phyloP scores from a whole-genome alignment of 2,888 invertebrate genomes.

The Aphidius colemani region DNA sequence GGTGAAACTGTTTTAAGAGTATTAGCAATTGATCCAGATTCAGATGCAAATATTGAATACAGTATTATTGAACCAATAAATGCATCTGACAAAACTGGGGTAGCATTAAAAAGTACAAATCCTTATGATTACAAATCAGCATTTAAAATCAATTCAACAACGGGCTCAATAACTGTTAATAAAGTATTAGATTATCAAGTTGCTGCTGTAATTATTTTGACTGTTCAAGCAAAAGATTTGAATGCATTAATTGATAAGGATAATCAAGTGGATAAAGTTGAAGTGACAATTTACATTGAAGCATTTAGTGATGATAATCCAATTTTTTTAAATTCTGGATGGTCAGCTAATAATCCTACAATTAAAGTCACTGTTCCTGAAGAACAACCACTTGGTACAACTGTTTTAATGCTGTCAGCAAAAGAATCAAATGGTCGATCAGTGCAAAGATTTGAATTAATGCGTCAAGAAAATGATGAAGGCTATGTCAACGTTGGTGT shows the following conservation, averaged over 20 bases:
- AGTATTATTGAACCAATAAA: slow-evolving; percentile 70
- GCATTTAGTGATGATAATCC: slow-evolving; percentile 79
- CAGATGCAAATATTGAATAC: slow-evolving; percentile 71
- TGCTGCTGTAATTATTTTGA: slow-evolving; percentile 76
- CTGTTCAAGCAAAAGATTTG: slow-evolving; percentile 71
- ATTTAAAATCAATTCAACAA: slow-evolving; percentile 72
- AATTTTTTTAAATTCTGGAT: slow-evolving; percentile 72
- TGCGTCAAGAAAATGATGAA: slow-evolving; percentile 50
- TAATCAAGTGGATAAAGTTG: slow-evolving; percentile 68
- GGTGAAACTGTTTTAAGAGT: slow-evolving; percentile 69
- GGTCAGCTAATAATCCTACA: slow-evolving; percentile 73
- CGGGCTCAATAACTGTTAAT: slow-evolving; percentile 73
- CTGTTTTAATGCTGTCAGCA: slow-evolving; percentile 71
- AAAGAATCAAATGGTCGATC: slow-evolving; percentile 73
- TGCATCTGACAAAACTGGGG: slow-evolving; percentile 77
- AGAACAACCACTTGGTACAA: slow-evolving; percentile 77
- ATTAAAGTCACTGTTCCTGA: slow-evolving; percentile 74
- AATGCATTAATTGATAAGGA: slow-evolving; percentile 73
- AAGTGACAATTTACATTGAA: slow-evolving; percentile 78
- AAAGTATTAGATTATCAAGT: slow-evolving; percentile 73
- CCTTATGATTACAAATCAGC: slow-evolving; percentile 70
- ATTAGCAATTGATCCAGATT: slow-evolving; percentile 73
- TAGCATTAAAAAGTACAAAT: slow-evolving; percentile 67
- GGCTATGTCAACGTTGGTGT: slow-evolving; percentile 60
- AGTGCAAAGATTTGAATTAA: slow-evolving; percentile 63